Percentiles rank a stretch among this genome's conserved stretches.
Conservation (phyloP, 2,888 invertebrate genomes). For the Helicoverpa assulta region DNA sequence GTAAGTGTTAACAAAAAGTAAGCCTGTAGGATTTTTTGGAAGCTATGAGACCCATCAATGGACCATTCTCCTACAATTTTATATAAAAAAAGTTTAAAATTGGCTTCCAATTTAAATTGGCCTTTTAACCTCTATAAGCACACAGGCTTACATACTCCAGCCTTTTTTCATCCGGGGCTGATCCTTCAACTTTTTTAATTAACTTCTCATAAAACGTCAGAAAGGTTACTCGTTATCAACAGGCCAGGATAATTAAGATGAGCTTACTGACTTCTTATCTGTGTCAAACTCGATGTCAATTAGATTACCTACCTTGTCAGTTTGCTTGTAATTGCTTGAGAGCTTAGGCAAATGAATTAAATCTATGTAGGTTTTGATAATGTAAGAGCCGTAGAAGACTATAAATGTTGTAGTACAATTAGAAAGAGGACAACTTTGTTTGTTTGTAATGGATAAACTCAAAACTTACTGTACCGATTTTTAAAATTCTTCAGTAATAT, state of each 20-base stretch:
- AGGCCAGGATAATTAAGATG: constrained; percentile 28
- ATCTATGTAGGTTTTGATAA: not conserved
- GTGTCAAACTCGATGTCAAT: constrained; percentile 29
- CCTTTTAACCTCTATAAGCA: constrained; percentile 13
- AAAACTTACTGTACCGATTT: no score
- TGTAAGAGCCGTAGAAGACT: not conserved
- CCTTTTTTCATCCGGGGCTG: constrained; percentile 28
- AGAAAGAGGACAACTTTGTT: no score
- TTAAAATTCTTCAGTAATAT: no score
- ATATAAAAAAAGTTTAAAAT: constrained; percentile 14
- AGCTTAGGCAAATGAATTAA: constrained; percentile 2
- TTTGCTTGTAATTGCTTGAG: constrained; percentile 28
- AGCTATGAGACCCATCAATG: no score
- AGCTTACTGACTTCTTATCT: constrained; percentile 34
- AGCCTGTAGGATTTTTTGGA: no score
- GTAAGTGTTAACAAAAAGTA: no score
- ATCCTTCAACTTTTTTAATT: constrained; percentile 46
- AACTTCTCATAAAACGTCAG: constrained; percentile 28
- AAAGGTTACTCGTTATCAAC: constrained; percentile 21
- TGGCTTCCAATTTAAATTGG: constrained; percentile 31
- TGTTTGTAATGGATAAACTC: no score
- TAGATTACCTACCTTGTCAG: constrained; percentile 41
- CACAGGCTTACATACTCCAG: constrained; percentile 20
- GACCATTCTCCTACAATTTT: not conserved
- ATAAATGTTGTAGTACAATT: no score